These are phyloP conservation scores for Chlorops oryzae DNA, from an alignment of 1,140 invertebrate species.

Conservation along the genomic window DNA sequence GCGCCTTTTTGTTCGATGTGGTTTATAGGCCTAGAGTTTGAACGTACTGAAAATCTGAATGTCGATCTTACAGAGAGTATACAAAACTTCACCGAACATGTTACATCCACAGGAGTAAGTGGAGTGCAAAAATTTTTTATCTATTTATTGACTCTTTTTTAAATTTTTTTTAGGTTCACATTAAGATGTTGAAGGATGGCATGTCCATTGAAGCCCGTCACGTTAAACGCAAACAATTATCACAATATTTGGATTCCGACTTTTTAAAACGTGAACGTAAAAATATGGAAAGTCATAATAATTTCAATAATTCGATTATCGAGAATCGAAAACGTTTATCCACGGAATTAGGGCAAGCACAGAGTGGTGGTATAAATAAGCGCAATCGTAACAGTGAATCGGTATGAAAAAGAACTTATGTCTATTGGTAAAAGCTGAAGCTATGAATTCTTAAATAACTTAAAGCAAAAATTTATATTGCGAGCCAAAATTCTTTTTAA, in stretches of 20 bases:
- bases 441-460: too few relatives aligned
- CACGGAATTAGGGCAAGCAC: conserved; percentile 30
- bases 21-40: conserved; percentile 94
- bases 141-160: conserved; percentile 6
- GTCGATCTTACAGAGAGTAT: conserved; percentile 92
- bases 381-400: conserved; percentile 40
- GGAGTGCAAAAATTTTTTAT: conserved; percentile 4
- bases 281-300: conserved; percentile 46
- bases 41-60: conserved; percentile 78
- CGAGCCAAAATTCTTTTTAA: too few relatives aligned
- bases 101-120: conserved; percentile 55
- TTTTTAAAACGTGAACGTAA: conserved; percentile 66
- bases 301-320: conserved; percentile 36
- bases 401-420: conserved; percentile 19
- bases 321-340: conserved; percentile 43
- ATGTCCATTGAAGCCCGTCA: conserved; percentile 82
- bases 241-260: conserved; percentile 65
- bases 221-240: conserved; percentile 68
- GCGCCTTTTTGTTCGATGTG: conserved; percentile 71
- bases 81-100: conserved; percentile 76
- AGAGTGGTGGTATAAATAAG: conserved; percentile 25
- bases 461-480: too few relatives aligned
- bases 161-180: conserved; percentile 58
- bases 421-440: not conserved
- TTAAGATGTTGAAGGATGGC: conserved; percentile 77